Evolutionary conservation across 2,113 vertebrate species (phyloP), one percentile per base, ranked within the genome.

Genomic region (Rhinopomastus cyanomelas): DNA sequence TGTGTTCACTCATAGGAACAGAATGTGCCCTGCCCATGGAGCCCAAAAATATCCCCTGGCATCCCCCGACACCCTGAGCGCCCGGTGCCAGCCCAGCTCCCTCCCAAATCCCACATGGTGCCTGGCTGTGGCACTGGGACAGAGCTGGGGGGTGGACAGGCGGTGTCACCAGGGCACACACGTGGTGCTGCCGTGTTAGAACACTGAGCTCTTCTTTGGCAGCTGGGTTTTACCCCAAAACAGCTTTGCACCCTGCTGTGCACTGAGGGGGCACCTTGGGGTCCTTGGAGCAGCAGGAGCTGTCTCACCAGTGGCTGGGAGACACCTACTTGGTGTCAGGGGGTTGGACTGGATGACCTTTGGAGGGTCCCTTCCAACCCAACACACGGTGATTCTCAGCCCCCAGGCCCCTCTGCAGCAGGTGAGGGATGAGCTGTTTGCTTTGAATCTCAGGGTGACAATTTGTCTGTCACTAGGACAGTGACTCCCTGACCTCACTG

Each of bases 1-100:
- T 48, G 71, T 37, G 34, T 87, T 37, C 86, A 65, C 66, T 87
- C 90, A 92, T 7, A 53, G 82, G 92, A 87, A 91, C 81, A 57
- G 92, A 92, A 92, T 91, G 92, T 85, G 69, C 74, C 53, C 68
- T 68, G 34, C 44, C 59, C 30, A 1, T 16, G 32, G 36, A 81
- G 49, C 80, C 57, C 61, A 65, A 78, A 93, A 92, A n/a, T n/a
- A n/a, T n/a, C n/a, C n/a, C n/a, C n/a, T n/a, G n/a, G n/a, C 82
- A 85, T 53, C 52, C 76, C 53, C 61, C 14, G 53, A 83, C 72
- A 73, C 66, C 55, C 3, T 19, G 48, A 16, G 36, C 3, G 5
- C 59, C 56, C 5, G 5, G 51, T 7, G 7, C 52, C 76, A 77
- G 39, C 42, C 29, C 67, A 5, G 27, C 51, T 80, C 36, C 52